Conservation (phyloP, 2,113 vertebrate species). For the Brevimyrus niger region DNA sequence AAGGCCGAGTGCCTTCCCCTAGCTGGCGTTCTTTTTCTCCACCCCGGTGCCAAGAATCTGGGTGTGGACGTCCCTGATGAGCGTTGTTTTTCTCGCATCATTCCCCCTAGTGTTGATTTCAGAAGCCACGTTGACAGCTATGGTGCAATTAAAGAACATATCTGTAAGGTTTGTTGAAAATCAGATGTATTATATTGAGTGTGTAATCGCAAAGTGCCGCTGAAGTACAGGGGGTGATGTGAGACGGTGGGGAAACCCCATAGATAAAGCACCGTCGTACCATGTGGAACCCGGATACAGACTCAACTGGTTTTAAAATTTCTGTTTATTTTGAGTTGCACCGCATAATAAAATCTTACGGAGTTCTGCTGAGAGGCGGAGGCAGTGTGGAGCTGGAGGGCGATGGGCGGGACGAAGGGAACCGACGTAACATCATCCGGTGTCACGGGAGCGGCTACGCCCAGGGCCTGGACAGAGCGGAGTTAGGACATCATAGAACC, state of each 20-base stretch:
- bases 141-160: neutral
- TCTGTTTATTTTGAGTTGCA: neutral
- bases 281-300: neutral
- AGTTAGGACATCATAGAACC: neutral
- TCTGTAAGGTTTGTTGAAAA: neutral
- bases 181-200: neutral
- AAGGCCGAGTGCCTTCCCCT: neutral
- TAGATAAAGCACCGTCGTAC: neutral
- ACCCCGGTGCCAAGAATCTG: neutral
- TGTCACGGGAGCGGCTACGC: neutral
- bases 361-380: neutral
- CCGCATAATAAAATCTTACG: neutral
- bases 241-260: neutral
- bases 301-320: neutral
- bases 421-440: neutral
- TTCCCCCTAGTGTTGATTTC: neutral
- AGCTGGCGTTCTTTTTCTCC: too few species aligned
- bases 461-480: neutral
- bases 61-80: neutral
- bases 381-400: neutral
- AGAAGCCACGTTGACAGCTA: neutral
- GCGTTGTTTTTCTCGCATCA: neutral
- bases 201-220: neutral
- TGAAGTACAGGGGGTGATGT: neutral
- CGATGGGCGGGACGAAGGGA: neutral